Percentiles rank a stretch among this genome's conserved stretches.
These are phyloP conservation scores for Diceros bicornis DNA, from an alignment of 2,797 vertebrate genomes.

Conservation along the genomic window DNA sequence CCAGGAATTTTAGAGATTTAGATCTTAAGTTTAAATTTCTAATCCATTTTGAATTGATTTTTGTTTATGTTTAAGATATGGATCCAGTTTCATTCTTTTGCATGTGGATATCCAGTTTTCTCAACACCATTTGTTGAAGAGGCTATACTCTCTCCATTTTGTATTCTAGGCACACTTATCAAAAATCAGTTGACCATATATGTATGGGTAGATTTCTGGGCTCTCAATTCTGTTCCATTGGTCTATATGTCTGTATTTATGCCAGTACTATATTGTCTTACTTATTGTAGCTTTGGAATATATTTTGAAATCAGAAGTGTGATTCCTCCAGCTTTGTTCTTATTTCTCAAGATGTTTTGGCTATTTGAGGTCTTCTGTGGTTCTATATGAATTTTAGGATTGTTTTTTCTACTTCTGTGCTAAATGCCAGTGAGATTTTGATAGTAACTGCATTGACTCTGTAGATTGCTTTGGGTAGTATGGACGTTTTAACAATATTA, in stretches of 20 bases:
- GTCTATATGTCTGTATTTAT: not conserved
- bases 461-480: not conserved
- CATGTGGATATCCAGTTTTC: not conserved
- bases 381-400: not conserved
- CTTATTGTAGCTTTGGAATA: not conserved
- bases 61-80: not conserved
- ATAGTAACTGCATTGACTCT: not conserved
- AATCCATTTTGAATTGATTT: not conserved
- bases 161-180: not conserved
- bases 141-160: not conserved
- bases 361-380: not conserved
- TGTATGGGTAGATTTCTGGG: not conserved
- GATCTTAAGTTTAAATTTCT: not conserved
- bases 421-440: not conserved
- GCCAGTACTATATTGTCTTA: not conserved
- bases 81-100: not conserved
- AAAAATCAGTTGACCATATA: not conserved
- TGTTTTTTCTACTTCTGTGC: not conserved
- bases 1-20: not conserved
- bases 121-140: not conserved
- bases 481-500: not conserved
- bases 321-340: not conserved
- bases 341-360: not conserved
- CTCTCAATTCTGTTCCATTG: not conserved
- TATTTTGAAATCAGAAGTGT: not conserved